Evolutionary conservation across 37 sponge, comb jelly and placozoan genomes (phyloP), one percentile per base, ranked within the genome.

Genomic region (Halichondria panicea): DNA sequence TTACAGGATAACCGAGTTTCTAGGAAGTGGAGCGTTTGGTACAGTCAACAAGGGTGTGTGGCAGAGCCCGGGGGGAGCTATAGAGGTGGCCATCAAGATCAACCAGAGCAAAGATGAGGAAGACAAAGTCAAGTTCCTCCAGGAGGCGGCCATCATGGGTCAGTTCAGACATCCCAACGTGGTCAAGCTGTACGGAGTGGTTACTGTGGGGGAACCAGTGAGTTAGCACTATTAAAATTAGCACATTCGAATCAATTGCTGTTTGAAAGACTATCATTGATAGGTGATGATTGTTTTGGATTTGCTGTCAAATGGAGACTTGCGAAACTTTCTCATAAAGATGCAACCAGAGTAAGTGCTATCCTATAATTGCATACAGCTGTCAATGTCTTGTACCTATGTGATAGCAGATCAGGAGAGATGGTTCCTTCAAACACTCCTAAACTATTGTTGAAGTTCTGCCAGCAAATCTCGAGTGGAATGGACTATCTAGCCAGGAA

Each of bases 211-310:
- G 25, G 68, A 68, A 68, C 70, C 66, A 15, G 79, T 79, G 27
- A 55, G 68, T 55, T n/a, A 22, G 38, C 1, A n/a, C n/a, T n/a
- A n/a, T 9, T 43, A 53, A 70, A 1, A 24, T 9, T n/a, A n/a
- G n/a, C n/a, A n/a, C n/a, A n/a, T n/a, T n/a, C n/a, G n/a, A n/a
- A n/a, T n/a, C n/a, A n/a, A n/a, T n/a, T n/a, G n/a, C n/a, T n/a
- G 5, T 22, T 24, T 35, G 15, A 5, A 43, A 6, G 13, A 3
- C 24, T 21, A 19, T 79, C n/a, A n/a, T n/a, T n/a, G n/a, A 19
- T 63, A 88, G 82, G 71, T 55, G 8, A 88, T 84, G 85, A 84
- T 88, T 65, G 82, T 88, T 37, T 32, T 76, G 57, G 88, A 88
- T 38, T 25, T 88, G 68, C 55, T 88, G 50, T 32, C 43, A 9